Evolutionary conservation across 2,888 invertebrate species (phyloP).

Genomic region (Chelonus formosanus): DNA sequence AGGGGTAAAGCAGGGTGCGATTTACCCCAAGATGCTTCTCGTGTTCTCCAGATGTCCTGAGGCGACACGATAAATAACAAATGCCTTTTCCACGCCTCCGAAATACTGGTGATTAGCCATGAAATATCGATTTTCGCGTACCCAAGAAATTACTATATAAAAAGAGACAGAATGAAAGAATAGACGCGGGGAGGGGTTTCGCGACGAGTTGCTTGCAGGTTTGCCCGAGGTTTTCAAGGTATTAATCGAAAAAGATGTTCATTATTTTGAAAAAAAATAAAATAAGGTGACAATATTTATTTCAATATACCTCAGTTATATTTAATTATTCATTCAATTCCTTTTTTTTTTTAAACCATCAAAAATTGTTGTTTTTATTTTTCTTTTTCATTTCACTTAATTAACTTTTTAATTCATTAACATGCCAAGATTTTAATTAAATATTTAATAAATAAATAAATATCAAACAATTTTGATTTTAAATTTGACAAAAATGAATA

Average conservation of each 20-base stretch:
- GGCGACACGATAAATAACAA: slow-evolving; percentile 64
- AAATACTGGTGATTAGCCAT: slow-evolving; percentile 65
- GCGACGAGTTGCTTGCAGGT: neutral
- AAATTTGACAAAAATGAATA: no score
- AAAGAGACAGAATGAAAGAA: slow-evolving; percentile 17
- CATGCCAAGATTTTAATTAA: no score
- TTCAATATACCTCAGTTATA: no score
- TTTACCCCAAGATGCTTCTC: slow-evolving; percentile 14
- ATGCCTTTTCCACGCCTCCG: slow-evolving; percentile 65
- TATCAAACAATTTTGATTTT: no score
- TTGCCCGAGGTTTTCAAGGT: slow-evolving; percentile 30
- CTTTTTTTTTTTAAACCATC: no score
- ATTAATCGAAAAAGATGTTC: slow-evolving; percentile 29
- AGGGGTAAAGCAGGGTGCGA: neutral
- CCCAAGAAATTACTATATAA: slow-evolving; percentile 55
- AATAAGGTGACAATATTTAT: neutral
- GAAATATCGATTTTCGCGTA: slow-evolving; percentile 65
- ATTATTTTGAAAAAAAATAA: slow-evolving; percentile 24
- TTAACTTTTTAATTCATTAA: no score
- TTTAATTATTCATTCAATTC: no score
- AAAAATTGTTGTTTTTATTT: no score
- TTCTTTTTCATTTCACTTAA: no score
- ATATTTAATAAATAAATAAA: no score
- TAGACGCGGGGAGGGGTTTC: slow-evolving; percentile 24
- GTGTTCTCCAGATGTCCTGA: slow-evolving; percentile 46